Conservation (phyloP, 2,113 vertebrate genomes). For the Perca schrenkii region DNA sequence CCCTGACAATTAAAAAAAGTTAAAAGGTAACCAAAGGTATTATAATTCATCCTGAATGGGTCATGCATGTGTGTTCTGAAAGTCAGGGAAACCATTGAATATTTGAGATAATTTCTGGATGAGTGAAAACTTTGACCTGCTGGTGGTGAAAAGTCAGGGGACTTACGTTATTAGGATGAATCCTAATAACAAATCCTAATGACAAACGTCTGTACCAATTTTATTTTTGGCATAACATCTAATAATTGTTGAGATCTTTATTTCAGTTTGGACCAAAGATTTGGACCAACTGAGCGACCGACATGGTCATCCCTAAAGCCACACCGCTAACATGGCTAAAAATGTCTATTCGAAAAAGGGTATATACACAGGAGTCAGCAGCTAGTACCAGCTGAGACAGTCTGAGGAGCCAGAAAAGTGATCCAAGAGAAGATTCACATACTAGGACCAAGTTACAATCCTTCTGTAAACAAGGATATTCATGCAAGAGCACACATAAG, state of each 20-base stretch:
- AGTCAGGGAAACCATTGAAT: background rate
- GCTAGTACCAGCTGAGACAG: background rate
- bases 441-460: background rate
- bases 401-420: background rate
- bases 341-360: background rate
- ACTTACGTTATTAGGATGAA: no score
- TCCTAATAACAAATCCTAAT: no score
- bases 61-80: no score
- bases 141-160: background rate
- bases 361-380: background rate
- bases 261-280: background rate
- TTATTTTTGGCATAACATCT: background rate
- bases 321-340: rapidly evolving
- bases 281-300: no score
- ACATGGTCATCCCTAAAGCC: background rate
- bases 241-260: background rate
- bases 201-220: background rate
- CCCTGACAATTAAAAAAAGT: background rate
- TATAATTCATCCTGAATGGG: background rate
- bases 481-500: background rate
- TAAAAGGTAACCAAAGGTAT: background rate
- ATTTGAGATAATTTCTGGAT: background rate
- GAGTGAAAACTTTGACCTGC: background rate
- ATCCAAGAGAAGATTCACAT: slow-evolving; percentile 3
- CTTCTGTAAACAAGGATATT: slow-evolving; percentile 17